phyloP scores from a whole-genome alignment of 2,113 vertebrate genomes.

The Axis porcinus region DNA sequence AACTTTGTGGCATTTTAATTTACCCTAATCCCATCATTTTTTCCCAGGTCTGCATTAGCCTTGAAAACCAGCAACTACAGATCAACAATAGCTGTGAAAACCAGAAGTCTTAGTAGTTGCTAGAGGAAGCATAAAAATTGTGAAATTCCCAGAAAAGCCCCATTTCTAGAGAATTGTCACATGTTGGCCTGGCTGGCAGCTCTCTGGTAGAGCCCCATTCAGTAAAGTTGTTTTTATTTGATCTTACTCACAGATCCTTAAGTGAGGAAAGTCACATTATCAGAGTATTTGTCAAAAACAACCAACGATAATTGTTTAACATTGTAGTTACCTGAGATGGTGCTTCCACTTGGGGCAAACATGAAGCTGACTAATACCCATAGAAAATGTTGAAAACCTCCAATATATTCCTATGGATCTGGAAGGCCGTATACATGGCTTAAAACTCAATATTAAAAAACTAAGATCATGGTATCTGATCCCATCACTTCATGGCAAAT shows the following conservation, averaged over 20 bases:
- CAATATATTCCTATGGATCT: not conserved
- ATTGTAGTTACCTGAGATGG: not conserved
- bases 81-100: not conserved
- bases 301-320: not conserved
- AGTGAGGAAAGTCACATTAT: not conserved
- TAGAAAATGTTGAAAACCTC: not conserved
- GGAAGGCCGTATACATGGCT: not conserved
- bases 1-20: not conserved
- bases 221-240: not conserved
- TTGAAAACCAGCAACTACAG: not conserved
- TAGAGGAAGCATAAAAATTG: not conserved
- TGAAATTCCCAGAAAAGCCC: not conserved
- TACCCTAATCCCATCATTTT: not conserved
- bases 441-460: not conserved
- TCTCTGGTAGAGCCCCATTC: not conserved
- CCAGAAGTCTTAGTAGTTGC: not conserved
- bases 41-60: not conserved
- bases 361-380: not conserved
- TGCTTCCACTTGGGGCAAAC: not conserved
- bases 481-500: not conserved
- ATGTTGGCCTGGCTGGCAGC: not conserved
- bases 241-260: not conserved
- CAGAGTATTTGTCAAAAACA: not conserved
- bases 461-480: not conserved
- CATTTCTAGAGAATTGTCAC: not conserved